Evolutionary conservation across 2,113 vertebrate genomes (phyloP).

Genomic region (Corythaixoides concolor): DNA sequence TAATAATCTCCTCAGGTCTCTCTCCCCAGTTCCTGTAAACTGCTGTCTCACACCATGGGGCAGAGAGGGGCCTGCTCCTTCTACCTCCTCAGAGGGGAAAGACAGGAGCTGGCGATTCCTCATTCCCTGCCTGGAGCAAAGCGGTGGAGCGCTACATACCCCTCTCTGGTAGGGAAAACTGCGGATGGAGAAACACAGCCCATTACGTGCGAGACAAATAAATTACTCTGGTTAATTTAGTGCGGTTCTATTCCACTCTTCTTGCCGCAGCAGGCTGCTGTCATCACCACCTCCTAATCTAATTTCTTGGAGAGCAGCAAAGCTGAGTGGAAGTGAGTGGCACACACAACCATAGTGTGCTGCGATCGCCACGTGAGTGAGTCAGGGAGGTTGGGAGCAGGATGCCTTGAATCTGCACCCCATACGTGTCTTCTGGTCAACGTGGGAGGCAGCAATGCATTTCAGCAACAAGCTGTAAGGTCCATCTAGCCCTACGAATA

Average conservation of each 20-base stretch:
- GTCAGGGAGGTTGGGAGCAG: background rate
- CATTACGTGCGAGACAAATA: background rate
- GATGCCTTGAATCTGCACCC: background rate
- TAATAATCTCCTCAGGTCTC: background rate
- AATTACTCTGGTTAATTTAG: background rate
- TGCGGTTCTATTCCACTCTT: background rate
- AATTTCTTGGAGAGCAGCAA: background rate
- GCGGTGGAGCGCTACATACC: fast-evolving
- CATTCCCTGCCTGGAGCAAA: background rate
- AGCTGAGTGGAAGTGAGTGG: background rate
- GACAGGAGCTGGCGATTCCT: background rate
- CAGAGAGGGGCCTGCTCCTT: background rate
- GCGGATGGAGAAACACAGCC: background rate
- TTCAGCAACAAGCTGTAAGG: background rate
- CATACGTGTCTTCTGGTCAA: background rate
- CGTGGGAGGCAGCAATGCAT: background rate
- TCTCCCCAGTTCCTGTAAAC: background rate
- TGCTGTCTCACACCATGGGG: background rate
- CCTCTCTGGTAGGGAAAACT: background rate
- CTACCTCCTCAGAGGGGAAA: background rate
- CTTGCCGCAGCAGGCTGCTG: background rate
- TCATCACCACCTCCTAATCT: background rate
- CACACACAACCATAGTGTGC: background rate
- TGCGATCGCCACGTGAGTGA: fast-evolving
- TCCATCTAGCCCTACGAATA: background rate